phyloP scores from a whole-genome alignment of 2,113 vertebrate species.

The Cyanoderma ruficeps region DNA sequence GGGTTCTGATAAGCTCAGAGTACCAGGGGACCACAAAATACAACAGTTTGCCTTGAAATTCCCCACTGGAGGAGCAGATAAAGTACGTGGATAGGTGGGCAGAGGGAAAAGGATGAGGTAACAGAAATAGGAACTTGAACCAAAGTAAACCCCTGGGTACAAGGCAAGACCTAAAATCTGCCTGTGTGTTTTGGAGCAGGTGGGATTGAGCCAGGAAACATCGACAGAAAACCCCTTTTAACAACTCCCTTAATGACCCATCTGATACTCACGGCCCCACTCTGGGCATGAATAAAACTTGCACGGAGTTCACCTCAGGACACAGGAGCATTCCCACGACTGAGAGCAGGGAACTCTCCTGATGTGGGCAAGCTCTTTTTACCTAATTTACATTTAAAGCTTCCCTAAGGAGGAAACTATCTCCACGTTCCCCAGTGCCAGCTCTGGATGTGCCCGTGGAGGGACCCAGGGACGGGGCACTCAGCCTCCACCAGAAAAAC shows the following conservation, averaged over 20 bases:
- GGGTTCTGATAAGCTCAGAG: background rate
- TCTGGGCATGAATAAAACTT: background rate
- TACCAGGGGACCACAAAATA: background rate
- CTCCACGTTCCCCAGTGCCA: background rate
- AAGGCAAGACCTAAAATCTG: background rate
- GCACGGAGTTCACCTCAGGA: background rate
- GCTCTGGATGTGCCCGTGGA: background rate
- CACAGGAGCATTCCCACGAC: background rate
- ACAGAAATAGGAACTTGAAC: background rate
- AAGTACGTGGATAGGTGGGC: background rate
- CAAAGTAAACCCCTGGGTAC: background rate
- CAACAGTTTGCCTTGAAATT: background rate
- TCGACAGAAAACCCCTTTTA: background rate
- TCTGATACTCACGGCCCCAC: background rate
- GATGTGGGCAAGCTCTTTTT: background rate
- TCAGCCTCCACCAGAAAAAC: background rate
- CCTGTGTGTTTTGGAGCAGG: background rate
- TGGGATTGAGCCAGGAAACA: background rate
- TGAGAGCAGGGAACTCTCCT: background rate
- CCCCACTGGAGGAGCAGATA: background rate
- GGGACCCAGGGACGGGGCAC: background rate
- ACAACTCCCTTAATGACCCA: background rate
- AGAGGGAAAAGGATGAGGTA: background rate
- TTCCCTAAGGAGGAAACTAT: background rate
- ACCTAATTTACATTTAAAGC: background rate